Conservation (phyloP, 2,888 invertebrate genomes). For the Zygogramma bicolorata region DNA sequence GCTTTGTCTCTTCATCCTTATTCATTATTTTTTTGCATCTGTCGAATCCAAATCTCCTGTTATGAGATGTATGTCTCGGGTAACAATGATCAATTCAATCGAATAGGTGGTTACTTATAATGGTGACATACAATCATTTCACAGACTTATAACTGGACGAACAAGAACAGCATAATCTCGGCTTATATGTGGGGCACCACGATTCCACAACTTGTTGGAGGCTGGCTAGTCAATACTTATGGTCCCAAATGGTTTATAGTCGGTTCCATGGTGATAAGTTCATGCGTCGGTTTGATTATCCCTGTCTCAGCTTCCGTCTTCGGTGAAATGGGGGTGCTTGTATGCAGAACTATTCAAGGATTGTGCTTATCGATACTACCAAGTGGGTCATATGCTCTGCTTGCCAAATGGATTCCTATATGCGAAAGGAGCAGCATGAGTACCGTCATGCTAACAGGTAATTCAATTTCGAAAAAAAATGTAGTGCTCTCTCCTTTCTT, state of each 20-base stretch:
- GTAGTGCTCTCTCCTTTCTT: too few relatives aligned
- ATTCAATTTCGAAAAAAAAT: not conserved
- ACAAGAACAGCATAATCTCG: not conserved
- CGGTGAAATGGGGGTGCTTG: slow-evolving; percentile 74
- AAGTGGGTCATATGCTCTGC: slow-evolving; percentile 78
- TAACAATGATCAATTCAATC: too few relatives aligned
- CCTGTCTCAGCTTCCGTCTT: slow-evolving; percentile 76
- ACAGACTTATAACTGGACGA: not conserved
- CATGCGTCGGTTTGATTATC: slow-evolving; percentile 75
- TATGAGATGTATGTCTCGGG: too few relatives aligned
- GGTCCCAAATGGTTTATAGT: slow-evolving; percentile 79
- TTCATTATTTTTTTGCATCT: too few relatives aligned
- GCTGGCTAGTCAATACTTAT: slow-evolving; percentile 77
- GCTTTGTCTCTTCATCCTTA: too few relatives aligned
- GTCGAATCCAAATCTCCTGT: too few relatives aligned
- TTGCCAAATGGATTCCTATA: slow-evolving; percentile 81
- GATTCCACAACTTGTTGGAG: slow-evolving; percentile 77
- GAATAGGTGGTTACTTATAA: too few relatives aligned
- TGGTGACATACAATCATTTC: too few relatives aligned
- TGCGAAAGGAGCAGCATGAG: slow-evolving; percentile 77
- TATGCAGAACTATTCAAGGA: slow-evolving; percentile 78
- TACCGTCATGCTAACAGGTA: slow-evolving; percentile 74
- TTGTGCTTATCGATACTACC: slow-evolving; percentile 72
- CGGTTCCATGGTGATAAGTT: slow-evolving; percentile 71
- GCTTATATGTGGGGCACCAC: slow-evolving; percentile 63